A percentile compares a stretch with the other conserved stretches of the same genome.
Evolutionary conservation across 2,797 vertebrate genomes (phyloP).

Genomic region (Etheostoma nigrum): DNA sequence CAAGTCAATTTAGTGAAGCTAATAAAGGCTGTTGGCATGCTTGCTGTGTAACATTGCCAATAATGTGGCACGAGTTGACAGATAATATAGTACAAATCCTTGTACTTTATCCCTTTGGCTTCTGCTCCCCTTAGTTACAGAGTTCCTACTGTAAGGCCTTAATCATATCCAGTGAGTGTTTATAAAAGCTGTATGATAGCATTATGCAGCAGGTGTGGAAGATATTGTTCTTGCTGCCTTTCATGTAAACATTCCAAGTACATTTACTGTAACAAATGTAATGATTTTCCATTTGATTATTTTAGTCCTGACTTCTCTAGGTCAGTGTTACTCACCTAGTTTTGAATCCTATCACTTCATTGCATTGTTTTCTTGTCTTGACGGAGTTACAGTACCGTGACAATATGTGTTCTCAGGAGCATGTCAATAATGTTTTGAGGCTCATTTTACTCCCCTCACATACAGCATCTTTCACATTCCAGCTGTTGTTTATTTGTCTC

Average conservation of each 20-base stretch:
- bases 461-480: slow-evolving; percentile 47
- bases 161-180: slow-evolving; percentile 29
- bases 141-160: slow-evolving; percentile 20
- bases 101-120: slow-evolving; percentile 42
- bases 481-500: slow-evolving; percentile 59
- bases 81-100: slow-evolving; percentile 47
- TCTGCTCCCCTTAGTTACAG: slow-evolving; percentile 6
- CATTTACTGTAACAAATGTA: slow-evolving; percentile 2
- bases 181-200: slow-evolving; percentile 9
- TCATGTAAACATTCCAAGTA: background rate
- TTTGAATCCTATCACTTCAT: slow-evolving; percentile 2
- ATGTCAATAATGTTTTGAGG: slow-evolving; percentile 21
- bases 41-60: slow-evolving; percentile 40
- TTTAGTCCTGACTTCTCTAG: slow-evolving; percentile 2
- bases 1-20: slow-evolving; percentile 35
- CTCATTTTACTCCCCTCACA: slow-evolving; percentile 42
- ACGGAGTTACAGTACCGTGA: background rate
- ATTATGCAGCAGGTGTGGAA: slow-evolving; percentile 23
- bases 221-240: background rate
- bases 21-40: slow-evolving; percentile 54
- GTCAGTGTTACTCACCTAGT: background rate
- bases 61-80: slow-evolving; percentile 48
- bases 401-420: slow-evolving; percentile 33
- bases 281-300: slow-evolving; percentile 12
- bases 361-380: slow-evolving; percentile 26